phyloP scores from a whole-genome alignment of 92 coral and sea anemone species.

The Siderastrea siderea region DNA sequence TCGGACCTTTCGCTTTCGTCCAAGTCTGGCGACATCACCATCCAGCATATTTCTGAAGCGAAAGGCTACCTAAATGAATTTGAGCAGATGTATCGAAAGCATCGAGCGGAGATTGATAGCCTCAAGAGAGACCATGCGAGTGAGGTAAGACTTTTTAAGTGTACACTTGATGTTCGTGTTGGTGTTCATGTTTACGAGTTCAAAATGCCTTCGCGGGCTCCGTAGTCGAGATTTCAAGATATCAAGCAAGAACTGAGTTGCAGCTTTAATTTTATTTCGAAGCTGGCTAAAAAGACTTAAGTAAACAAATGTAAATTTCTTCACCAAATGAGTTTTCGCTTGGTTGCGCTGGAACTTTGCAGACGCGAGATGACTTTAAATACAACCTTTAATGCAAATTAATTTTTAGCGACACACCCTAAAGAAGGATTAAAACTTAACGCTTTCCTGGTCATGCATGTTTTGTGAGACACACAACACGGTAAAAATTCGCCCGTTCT shows the following conservation, averaged over 20 bases:
- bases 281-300: neutral
- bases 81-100: constrained; percentile 91
- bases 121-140: constrained; percentile 88
- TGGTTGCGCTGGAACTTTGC: neutral
- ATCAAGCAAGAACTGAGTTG: neutral
- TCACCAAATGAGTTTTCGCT: neutral
- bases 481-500: neutral
- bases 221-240: no score
- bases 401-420: constrained; percentile 29
- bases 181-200: neutral
- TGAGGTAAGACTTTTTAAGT: constrained; percentile 73
- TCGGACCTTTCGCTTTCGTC: constrained; percentile 20
- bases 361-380: constrained; percentile 3
- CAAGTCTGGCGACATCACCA: constrained; percentile 77
- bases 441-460: neutral
- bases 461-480: neutral
- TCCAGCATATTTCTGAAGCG: constrained; percentile 95
- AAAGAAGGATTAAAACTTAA: neutral
- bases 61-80: constrained; percentile 94
- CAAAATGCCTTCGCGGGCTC: neutral
- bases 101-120: constrained; percentile 85
- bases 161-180: neutral
- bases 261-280: neutral
- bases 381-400: constrained; percentile 14
- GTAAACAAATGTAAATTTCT: neutral